Base-by-base conservation (phyloP, 2,113 vertebrate genomes). In the Odobenus rosmarus region DNA sequence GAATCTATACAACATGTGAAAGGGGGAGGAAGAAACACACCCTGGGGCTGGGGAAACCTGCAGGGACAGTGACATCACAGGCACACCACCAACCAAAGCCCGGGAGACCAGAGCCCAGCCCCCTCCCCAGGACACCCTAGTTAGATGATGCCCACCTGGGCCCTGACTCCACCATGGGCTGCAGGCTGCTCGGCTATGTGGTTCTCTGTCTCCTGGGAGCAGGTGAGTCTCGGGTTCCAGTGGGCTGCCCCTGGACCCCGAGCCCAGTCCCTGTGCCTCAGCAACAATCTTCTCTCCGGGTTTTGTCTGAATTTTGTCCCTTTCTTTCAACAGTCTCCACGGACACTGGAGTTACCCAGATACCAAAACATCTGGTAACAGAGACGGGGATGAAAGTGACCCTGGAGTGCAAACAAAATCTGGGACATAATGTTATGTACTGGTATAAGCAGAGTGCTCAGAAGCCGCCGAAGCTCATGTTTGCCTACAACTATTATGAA, bases 291-390 rank as follows among this genome's bases (percentile, higher is more conserved):
- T n/a, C 15, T 19, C 12, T 8, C 21, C 57, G 31, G 14, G 8
- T 16, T 69, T 4, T 59, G 51, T 74, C 57, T 95, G 49, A 61
- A 55, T 62, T 80, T 18, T 85, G 5, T 39, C 5, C 8, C 18
- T 49, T 77, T 62, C 1, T 16, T 23, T 10, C n/a, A 31, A 72
- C 33, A 82, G 79, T 23, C 3, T 1, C 33, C 12, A 26, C 28
- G n/a, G 46, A 76, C 4, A 7, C 76, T 18, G 77, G 28, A 72
- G 28, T 97, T 46, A 89, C 9, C 7, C 98, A 98, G 92, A 90
- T 0, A 6, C 80, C 57, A 14, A 94, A 55, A 67, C 10, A 59
- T 19, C 61, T 94, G 55, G 64, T 97, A n/a, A n/a, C 51, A 11
- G 31, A 0, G 9, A 55, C 0, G 4, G 59, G 31, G 1, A 61